phyloP scores from a whole-genome alignment of 2,888 invertebrate species.

The Spodoptera littoralis region DNA sequence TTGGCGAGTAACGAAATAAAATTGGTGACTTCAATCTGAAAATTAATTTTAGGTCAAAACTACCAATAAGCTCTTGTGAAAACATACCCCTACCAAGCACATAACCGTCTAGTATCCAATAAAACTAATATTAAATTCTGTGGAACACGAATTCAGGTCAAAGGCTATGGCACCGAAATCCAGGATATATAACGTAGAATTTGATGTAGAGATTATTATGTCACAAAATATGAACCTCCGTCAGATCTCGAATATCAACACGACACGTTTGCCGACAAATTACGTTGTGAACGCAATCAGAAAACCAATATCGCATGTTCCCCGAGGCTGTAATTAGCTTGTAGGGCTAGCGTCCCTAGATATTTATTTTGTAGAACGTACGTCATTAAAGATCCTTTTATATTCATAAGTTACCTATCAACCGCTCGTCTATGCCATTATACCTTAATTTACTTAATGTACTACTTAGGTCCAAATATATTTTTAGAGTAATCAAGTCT shows the following conservation, averaged over 20 bases:
- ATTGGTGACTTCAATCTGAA: background rate
- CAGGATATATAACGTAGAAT: slow-evolving; percentile 11
- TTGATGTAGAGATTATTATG: slow-evolving; percentile 11
- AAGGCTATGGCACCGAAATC: slow-evolving; percentile 22
- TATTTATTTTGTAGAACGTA: slow-evolving; percentile 40
- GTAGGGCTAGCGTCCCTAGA: slow-evolving; percentile 37
- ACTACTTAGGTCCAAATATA: too few species aligned
- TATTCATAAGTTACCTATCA: slow-evolving; percentile 39
- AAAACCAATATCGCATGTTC: slow-evolving; percentile 61
- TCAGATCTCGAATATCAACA: slow-evolving; percentile 20
- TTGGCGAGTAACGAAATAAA: slow-evolving; percentile 4
- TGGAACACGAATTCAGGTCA: slow-evolving; percentile 23
- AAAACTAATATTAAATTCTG: slow-evolving; percentile 25
- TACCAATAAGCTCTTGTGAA: too few species aligned
- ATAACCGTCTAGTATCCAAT: slow-evolving; percentile 2
- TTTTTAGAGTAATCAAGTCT: background rate
- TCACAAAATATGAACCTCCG: slow-evolving; percentile 19
- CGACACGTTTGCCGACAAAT: slow-evolving; percentile 45
- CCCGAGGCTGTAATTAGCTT: slow-evolving; percentile 56
- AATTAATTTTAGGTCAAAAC: too few species aligned
- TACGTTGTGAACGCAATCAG: slow-evolving; percentile 52
- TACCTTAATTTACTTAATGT: background rate
- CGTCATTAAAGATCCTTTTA: slow-evolving; percentile 19
- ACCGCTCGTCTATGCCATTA: background rate
- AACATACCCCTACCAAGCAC: too few species aligned